Evolutionary conservation across 2,113 vertebrate genomes (phyloP).

Genomic region (Festucalex cinctus): DNA sequence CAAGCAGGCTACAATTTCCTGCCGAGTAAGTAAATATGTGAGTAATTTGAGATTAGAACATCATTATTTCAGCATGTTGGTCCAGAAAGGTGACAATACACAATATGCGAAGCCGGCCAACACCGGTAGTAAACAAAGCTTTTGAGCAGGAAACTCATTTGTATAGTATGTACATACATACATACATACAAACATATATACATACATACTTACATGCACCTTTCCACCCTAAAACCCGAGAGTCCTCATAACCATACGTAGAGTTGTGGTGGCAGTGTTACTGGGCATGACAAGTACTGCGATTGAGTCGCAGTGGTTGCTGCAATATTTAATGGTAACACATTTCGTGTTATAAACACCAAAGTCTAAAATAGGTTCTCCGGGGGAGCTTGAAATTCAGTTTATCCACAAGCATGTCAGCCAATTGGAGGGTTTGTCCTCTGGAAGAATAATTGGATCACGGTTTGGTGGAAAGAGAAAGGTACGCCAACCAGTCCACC

Average conservation of each 20-base stretch:
- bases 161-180: not conserved
- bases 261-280: not conserved
- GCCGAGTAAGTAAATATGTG: not conserved
- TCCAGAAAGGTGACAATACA: not conserved
- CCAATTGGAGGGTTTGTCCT: slow-evolving; percentile 14
- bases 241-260: not conserved
- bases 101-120: not conserved
- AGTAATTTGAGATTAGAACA: not conserved
- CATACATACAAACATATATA: too few species aligned
- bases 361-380: not conserved
- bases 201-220: not conserved
- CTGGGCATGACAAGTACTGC: not conserved
- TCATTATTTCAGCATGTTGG: not conserved
- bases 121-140: not conserved
- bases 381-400: slow-evolving; percentile 15
- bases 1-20: too few species aligned
- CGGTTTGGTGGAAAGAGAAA: slow-evolving; percentile 40
- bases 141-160: too few species aligned
- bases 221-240: not conserved
- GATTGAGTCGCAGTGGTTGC: not conserved
- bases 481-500: slow-evolving; percentile 20
- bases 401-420: slow-evolving; percentile 10
- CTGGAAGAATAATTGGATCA: slow-evolving; percentile 51
- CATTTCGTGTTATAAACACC: too few species aligned
- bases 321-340: not conserved